phyloP scores from a whole-genome alignment of 2,797 vertebrate genomes.

The Spizella passerina region DNA sequence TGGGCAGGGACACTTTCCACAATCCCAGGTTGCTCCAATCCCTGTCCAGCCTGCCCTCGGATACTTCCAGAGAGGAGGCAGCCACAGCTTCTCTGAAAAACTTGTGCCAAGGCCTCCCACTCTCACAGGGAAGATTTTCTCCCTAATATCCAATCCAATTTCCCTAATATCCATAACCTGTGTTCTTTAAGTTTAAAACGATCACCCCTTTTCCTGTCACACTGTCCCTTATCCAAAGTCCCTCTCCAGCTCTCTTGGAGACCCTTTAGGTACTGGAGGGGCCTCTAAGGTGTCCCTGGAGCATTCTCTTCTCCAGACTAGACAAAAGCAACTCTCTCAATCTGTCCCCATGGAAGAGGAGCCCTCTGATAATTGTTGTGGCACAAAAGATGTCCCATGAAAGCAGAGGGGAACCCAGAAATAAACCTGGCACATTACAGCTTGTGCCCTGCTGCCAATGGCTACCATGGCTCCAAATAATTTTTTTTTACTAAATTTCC shows the following conservation, averaged over 20 bases:
- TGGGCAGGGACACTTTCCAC: neutral
- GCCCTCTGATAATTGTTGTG: neutral
- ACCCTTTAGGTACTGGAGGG: neutral
- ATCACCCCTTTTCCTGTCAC: no score
- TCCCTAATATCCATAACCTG: neutral
- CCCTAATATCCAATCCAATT: neutral
- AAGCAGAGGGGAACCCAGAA: neutral
- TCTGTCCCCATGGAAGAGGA: neutral
- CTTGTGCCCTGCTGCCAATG: neutral
- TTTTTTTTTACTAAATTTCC: neutral
- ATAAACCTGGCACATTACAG: neutral
- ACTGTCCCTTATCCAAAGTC: neutral
- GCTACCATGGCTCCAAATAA: neutral
- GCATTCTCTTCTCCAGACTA: neutral
- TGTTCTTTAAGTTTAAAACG: accelerated
- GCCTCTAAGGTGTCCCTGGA: neutral
- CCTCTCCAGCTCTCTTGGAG: neutral
- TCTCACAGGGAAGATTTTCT: neutral
- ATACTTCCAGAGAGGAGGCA: neutral
- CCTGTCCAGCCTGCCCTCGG: accelerated
- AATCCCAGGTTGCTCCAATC: neutral
- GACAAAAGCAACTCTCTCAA: neutral
- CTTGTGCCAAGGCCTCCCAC: accelerated
- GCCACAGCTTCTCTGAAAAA: neutral
- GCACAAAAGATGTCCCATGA: neutral